Evolutionary conservation across 2,888 invertebrate genomes (phyloP).

Genomic region (Allacma fusca): DNA sequence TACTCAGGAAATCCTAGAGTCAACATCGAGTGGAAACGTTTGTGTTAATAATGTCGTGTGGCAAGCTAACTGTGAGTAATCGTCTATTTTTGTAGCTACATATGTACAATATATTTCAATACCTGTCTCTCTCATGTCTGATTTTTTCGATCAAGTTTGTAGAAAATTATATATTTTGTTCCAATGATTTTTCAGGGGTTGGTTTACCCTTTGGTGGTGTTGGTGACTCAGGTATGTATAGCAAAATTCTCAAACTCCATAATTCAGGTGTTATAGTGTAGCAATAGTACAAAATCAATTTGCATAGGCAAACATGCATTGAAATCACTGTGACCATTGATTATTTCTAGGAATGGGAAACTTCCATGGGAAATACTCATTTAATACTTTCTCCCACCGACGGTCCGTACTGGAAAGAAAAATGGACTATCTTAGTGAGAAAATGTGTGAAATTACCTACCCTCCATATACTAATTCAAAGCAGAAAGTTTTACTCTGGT

Average conservation of each 20-base stretch:
- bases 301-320: too few species aligned
- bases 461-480: slow-evolving; percentile 63
- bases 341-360: slow-evolving; percentile 32
- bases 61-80: slow-evolving; percentile 75
- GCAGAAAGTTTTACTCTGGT: background rate
- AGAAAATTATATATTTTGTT: too few species aligned
- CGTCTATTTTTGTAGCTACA: too few species aligned
- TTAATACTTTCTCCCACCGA: slow-evolving; percentile 92
- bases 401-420: slow-evolving; percentile 68
- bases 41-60: slow-evolving; percentile 85
- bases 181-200: slow-evolving; percentile 52
- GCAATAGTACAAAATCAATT: too few species aligned
- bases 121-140: too few species aligned
- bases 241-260: too few species aligned
- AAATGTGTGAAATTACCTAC: slow-evolving; percentile 47
- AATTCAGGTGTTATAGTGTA: too few species aligned
- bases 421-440: slow-evolving; percentile 44
- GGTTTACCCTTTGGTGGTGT: slow-evolving; percentile 52
- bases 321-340: too few species aligned
- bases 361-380: slow-evolving; percentile 84
- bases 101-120: too few species aligned
- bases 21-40: slow-evolving; percentile 82
- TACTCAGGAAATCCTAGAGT: slow-evolving; percentile 72
- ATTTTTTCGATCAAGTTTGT: too few species aligned
- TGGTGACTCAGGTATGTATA: slow-evolving; percentile 47